Evolutionary conservation across 2,797 vertebrate genomes (phyloP), one percentile per base, ranked within the genome.

Genomic region (Aselliscus stoliczkanus): DNA sequence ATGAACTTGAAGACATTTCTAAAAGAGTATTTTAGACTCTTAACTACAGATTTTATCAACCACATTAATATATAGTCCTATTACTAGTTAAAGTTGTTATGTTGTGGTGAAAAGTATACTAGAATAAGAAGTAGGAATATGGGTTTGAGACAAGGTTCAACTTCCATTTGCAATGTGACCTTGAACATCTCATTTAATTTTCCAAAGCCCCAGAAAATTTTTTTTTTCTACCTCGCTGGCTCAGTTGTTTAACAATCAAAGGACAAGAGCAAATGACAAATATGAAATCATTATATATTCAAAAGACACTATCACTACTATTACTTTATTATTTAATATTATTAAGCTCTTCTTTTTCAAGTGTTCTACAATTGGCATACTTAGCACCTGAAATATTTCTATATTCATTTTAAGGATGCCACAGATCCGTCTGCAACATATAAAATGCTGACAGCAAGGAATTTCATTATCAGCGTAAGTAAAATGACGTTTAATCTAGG

Each of bases 1-100:
- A 76, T 86, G 39, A 88, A 86, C 54, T 60, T 90, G 54, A 94
- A 50, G 31, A 42, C 23, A 93, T 85, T 95, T 92, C 34, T 93
- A 60, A 65, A 86, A 81, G 42, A 84, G 7, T 96, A 67, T 3
- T 93, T 54, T 75, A 31, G 47, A 13, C 92, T 95, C n/a, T 89
- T 77, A 91, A 93, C 27, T 69, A 81, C 17, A 86, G 79, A 94
- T 96, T 97, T 96, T 96, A 91, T 95, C 79, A 94, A 21, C 58
- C 27, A 62, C 27, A 67, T 88, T 91, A 95, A 94, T 89, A 82
- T 25, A 82, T 64, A 80, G 27, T 75, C 21, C 20, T 92, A 82
- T 95, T 96, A 73, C 62, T 95, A 47, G 31, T 31, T 70, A 58
- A 86, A 86, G 34, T 64, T 17, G 60, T 69, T 77, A 81, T 37